These are phyloP conservation scores for Brachypalpus laphriformis DNA, from an alignment of 2,888 invertebrate genomes.

Conservation along the genomic window DNA sequence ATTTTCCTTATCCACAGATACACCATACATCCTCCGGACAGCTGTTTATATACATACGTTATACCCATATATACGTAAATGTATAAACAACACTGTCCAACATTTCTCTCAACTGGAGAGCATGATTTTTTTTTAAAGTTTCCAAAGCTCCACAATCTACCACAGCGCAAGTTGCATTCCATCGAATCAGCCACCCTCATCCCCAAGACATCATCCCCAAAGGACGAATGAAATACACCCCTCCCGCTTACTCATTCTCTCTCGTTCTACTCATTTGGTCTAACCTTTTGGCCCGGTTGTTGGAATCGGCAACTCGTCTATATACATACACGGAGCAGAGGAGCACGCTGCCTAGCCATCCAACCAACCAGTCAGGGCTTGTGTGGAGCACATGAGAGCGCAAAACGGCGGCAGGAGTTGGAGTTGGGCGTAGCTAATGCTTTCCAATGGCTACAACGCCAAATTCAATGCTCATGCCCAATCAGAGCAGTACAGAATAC, in stretches of 20 bases:
- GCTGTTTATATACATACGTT: neutral
- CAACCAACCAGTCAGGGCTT: constrained; percentile 65
- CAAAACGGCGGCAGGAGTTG: constrained; percentile 54
- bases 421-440: constrained; percentile 75
- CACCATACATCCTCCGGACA: neutral
- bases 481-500: constrained; percentile 68
- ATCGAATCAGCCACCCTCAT: constrained; percentile 67
- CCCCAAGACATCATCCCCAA: constrained; percentile 58
- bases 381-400: constrained; percentile 67
- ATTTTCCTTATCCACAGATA: constrained; percentile 16
- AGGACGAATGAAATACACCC: constrained; percentile 65
- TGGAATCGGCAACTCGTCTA: constrained; percentile 42
- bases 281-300: constrained; percentile 66
- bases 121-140: constrained; percentile 14
- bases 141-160: constrained; percentile 43
- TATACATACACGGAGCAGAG: constrained; percentile 53
- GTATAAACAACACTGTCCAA: constrained; percentile 29
- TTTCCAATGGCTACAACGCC: constrained; percentile 77
- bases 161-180: constrained; percentile 76
- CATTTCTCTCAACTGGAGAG: constrained; percentile 10
- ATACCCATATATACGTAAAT: neutral
- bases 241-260: constrained; percentile 49
- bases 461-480: constrained; percentile 78
- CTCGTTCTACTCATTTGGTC: constrained; percentile 41
- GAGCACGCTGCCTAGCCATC: constrained; percentile 64